phyloP scores from a whole-genome alignment of 1,140 invertebrate species.

The Steinernema feltiae region DNA sequence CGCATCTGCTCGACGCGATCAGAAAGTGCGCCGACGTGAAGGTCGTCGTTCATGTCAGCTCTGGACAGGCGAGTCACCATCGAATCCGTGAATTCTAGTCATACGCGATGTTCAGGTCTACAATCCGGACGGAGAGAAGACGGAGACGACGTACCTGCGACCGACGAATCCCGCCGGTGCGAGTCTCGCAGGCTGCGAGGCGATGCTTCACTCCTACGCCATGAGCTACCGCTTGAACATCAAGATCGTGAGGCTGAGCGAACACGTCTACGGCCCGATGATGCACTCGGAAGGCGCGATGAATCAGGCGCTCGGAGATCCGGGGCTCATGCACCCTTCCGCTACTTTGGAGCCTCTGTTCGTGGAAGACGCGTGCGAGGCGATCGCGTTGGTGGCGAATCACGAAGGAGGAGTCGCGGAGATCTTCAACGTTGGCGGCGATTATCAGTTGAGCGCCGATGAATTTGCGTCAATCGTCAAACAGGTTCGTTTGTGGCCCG shows the following conservation, averaged over 20 bases:
- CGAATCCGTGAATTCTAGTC: neutral
- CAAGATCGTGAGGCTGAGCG: slow-evolving; percentile 11
- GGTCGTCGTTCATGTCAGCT: slow-evolving; percentile 18
- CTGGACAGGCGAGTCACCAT: neutral
- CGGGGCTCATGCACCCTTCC: neutral
- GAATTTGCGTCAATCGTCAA: neutral
- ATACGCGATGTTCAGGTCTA: neutral
- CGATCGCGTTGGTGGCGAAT: neutral
- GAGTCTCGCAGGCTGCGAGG: slow-evolving; percentile 14
- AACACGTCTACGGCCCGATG: neutral
- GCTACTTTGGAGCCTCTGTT: neutral
- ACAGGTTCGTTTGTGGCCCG: neutral
- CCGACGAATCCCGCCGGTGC: slow-evolving; percentile 17
- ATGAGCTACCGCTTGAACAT: slow-evolving; percentile 25
- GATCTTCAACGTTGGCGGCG: neutral
- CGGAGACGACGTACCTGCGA: neutral
- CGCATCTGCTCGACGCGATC: slow-evolving; percentile 26
- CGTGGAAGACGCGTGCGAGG: neutral
- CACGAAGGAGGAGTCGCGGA: neutral
- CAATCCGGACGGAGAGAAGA: neutral
- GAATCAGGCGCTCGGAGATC: neutral
- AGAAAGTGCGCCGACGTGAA: neutral
- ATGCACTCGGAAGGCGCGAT: neutral
- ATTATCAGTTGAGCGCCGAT: neutral
- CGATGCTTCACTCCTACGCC: slow-evolving; percentile 31